phyloP scores from a whole-genome alignment of 1,140 invertebrate genomes.

The Acarapis woodi region DNA sequence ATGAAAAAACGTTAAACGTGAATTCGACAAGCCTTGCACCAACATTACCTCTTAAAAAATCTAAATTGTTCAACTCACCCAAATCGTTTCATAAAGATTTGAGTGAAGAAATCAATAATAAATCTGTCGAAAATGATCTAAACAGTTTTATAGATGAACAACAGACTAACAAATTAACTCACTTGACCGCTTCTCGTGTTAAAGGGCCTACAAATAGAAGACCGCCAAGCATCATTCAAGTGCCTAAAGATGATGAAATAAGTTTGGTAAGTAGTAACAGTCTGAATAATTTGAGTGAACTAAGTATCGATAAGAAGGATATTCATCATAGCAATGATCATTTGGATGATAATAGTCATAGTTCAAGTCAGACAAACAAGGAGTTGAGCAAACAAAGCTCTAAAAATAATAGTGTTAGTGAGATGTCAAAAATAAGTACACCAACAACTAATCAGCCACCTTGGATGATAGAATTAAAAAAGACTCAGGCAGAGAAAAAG shows the following conservation, averaged over 20 bases:
- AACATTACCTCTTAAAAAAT: too few species aligned
- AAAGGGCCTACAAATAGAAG: background rate
- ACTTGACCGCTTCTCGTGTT: background rate
- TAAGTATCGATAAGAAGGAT: background rate
- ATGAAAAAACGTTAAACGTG: too few species aligned
- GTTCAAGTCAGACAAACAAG: background rate
- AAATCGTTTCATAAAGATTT: too few species aligned
- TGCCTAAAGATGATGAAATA: background rate
- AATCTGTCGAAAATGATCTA: too few species aligned
- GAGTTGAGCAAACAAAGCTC: too few species aligned
- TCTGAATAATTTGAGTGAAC: background rate
- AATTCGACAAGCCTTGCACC: too few species aligned
- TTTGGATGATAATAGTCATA: background rate
- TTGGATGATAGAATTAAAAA: conserved; percentile 1
- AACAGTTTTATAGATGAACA: too few species aligned
- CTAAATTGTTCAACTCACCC: too few species aligned
- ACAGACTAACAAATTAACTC: background rate
- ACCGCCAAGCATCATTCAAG: background rate
- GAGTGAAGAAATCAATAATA: too few species aligned
- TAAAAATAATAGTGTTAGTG: too few species aligned
- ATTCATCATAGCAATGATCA: background rate
- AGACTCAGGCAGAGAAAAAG: background rate
- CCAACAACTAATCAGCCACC: background rate
- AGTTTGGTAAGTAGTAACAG: background rate
- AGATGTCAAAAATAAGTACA: too few species aligned